phyloP scores from a whole-genome alignment of 2,888 invertebrate species.

The Congeria kusceri region DNA sequence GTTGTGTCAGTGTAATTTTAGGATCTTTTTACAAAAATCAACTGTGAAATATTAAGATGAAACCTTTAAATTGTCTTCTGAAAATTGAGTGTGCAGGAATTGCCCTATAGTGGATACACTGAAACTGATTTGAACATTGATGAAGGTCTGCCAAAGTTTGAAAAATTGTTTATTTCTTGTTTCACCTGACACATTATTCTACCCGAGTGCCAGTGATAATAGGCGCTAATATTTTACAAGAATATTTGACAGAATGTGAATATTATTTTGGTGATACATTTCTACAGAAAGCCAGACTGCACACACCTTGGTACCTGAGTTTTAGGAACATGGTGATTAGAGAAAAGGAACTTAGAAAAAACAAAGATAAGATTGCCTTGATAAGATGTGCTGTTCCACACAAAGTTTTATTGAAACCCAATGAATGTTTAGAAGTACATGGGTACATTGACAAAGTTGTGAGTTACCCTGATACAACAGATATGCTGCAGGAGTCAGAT shows the following conservation, averaged over 20 bases:
- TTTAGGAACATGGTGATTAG: constrained; percentile 18
- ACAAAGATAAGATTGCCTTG: constrained; percentile 37
- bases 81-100: constrained; percentile 48
- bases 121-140: background rate
- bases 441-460: constrained; percentile 39
- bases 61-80: constrained; percentile 14
- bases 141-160: constrained; percentile 6
- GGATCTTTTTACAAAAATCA: constrained; percentile 13
- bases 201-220: constrained; percentile 33
- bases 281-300: constrained; percentile 32
- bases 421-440: constrained; percentile 10
- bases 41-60: background rate
- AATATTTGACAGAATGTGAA: constrained; percentile 16
- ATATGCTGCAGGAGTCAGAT: constrained; percentile 39
- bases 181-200: constrained; percentile 41
- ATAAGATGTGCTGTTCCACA: constrained; percentile 26
- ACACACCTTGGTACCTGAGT: constrained; percentile 36
- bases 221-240: constrained; percentile 39
- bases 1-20: constrained; percentile 27
- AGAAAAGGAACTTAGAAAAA: constrained; percentile 19
- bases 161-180: constrained; percentile 36
- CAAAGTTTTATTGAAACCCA: constrained; percentile 37
- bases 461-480: constrained; percentile 36
- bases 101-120: constrained; percentile 31
- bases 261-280: constrained; percentile 27